Conservation (phyloP, 2,888 invertebrate species). For the Rhyacophila evoluta region DNA sequence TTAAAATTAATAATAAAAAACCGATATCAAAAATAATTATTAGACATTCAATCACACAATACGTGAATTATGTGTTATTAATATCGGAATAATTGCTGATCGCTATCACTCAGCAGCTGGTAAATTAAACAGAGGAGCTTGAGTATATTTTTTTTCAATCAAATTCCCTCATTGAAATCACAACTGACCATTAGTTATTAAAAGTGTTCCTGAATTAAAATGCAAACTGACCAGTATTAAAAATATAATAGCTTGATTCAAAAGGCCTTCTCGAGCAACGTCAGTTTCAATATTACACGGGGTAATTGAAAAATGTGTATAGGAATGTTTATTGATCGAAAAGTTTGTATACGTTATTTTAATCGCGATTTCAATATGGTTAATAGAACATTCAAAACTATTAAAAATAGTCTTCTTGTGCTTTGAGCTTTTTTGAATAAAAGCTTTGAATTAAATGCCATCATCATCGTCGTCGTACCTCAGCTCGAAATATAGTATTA, state of each 20-base stretch:
- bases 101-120: not conserved
- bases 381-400: too few relatives aligned
- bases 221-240: not conserved
- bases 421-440: too few relatives aligned
- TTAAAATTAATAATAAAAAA: too few relatives aligned
- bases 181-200: not conserved
- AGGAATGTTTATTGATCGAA: not conserved
- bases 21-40: not conserved
- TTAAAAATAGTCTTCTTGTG: too few relatives aligned
- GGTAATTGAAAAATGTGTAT: not conserved
- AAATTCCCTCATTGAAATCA: not conserved
- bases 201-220: not conserved
- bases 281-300: not conserved
- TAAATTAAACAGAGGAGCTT: not conserved
- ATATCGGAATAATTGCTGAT: not conserved
- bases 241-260: not conserved
- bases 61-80: not conserved
- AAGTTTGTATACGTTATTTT: too few relatives aligned
- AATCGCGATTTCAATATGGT: not conserved
- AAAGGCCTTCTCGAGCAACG: not conserved
- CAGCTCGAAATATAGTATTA: too few relatives aligned
- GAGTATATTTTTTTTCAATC: not conserved
- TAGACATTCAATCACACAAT: not conserved
- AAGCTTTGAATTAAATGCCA: too few relatives aligned
- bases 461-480: too few relatives aligned